Evolutionary conservation across 2,797 vertebrate species (phyloP), one percentile per base, ranked within the genome.

Genomic region (Peromyscus melanophrys): DNA sequence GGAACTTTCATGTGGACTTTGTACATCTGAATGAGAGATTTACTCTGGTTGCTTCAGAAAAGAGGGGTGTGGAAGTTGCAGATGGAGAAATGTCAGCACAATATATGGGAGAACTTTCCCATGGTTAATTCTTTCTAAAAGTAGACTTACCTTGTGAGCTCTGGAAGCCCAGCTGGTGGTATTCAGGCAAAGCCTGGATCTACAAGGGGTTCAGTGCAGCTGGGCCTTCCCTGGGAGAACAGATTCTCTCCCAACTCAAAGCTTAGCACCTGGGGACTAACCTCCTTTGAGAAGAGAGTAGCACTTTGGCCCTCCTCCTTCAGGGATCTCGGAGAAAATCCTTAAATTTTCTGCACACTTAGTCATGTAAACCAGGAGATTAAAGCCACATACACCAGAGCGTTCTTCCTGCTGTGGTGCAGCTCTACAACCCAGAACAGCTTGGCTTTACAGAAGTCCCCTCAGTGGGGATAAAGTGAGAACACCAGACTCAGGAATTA

Each of bases 281-380:
- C 52, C 49, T 52, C 5, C 14, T 67, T 3, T 16, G 31, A 88
- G 83, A 96, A 91, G 94, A 55, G 52, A 93, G 88, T 0, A 77
- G 55, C 49, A 57, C 27, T 12, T 23, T 80, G 57, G 69, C 55
- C n/a, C 27, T 94, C 57, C 12, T 96, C 37, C 63, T 89, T 78
- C 31, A 71, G 55, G 37, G 83, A 89, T 97, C 95, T 91, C 17
- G 63, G 71, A 76, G 78, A 92, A 92, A 96, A 76, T 12, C 43
- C 95, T 77, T 49, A 61, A 55, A 69, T 92, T 95, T 97, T 97
- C 91, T 96, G 29, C 89, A 89, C 0, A 4, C 67, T 95, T 96
- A 85, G 90, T 96, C 90, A 65, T 4, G 34, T 95, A 94, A 96
- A 71, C 59, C 55, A 23, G 67, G 57, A 95, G 85, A 94, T 97